Percentiles rank a stretch among this genome's conserved stretches.
phyloP scores from a whole-genome alignment of 2,797 vertebrate genomes.

The Schizothorax lantsangensis region DNA sequence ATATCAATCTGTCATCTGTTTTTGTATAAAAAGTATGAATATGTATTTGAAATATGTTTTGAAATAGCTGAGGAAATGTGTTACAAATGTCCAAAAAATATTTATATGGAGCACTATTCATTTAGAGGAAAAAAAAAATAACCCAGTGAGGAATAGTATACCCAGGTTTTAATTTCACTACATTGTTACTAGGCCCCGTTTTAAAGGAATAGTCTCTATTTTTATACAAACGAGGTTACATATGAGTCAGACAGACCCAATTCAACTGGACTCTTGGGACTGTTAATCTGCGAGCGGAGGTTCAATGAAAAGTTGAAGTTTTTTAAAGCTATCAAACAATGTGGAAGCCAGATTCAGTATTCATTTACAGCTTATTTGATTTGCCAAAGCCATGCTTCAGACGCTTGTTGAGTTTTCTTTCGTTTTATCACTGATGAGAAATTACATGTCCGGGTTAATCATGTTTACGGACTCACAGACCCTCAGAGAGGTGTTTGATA shows the following conservation, averaged over 20 bases:
- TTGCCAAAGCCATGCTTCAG: slow-evolving; percentile 56
- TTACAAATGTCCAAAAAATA: slow-evolving; percentile 75
- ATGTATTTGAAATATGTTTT: slow-evolving; percentile 78
- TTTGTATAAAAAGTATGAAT: slow-evolving; percentile 76
- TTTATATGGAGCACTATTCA: slow-evolving; percentile 79
- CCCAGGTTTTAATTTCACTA: slow-evolving; percentile 70
- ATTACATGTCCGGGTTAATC: slow-evolving; percentile 34
- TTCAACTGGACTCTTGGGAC: slow-evolving; percentile 61
- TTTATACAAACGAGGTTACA: slow-evolving; percentile 76
- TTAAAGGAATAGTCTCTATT: slow-evolving; percentile 82
- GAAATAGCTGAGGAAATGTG: slow-evolving; percentile 79
- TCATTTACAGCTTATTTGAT: slow-evolving; percentile 45
- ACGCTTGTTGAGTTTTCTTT: neutral
- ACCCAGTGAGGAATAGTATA: slow-evolving; percentile 70
- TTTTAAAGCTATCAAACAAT: slow-evolving; percentile 46
- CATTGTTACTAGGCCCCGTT: slow-evolving; percentile 75
- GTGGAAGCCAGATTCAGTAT: slow-evolving; percentile 48
- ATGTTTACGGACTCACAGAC: slow-evolving; percentile 46
- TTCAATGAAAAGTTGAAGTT: slow-evolving; percentile 38
- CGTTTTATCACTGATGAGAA: slow-evolving; percentile 51
- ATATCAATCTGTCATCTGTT: slow-evolving; percentile 74
- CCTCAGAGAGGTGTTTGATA: slow-evolving; percentile 30
- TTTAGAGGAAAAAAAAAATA: slow-evolving; percentile 56
- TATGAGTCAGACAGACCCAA: slow-evolving; percentile 65
- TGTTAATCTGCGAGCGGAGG: slow-evolving; percentile 67